These are phyloP conservation scores for Ammospiza caudacuta DNA, from an alignment of 2,113 vertebrate species.

Conservation along the genomic window DNA sequence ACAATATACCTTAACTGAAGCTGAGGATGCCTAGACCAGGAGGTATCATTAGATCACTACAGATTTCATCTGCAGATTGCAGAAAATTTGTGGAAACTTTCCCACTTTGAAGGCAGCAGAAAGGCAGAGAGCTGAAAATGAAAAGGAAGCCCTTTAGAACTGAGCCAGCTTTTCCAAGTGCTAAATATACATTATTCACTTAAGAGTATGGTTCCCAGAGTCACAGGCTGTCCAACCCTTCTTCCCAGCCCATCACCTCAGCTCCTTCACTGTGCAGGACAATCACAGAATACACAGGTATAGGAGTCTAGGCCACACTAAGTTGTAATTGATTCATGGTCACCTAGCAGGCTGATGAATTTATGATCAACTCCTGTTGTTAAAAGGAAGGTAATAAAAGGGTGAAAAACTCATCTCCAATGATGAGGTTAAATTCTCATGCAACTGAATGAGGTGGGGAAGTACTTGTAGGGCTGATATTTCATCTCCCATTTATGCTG, in stretches of 20 bases:
- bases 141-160: neutral
- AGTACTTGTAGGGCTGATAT: neutral
- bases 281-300: neutral
- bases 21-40: neutral
- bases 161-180: neutral
- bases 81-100: neutral
- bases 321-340: neutral
- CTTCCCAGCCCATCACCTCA: neutral
- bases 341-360: neutral
- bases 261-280: neutral
- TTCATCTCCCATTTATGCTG: neutral
- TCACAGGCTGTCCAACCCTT: neutral
- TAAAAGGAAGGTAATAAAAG: neutral
- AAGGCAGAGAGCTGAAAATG: neutral
- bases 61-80: neutral
- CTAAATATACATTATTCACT: neutral
- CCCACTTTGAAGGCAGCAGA: neutral
- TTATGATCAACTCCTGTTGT: neutral
- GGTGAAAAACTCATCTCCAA: neutral
- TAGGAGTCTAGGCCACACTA: neutral
- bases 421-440: neutral
- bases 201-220: neutral
- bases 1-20: neutral
- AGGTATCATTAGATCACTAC: neutral
- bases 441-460: neutral